Evolutionary conservation across 1,140 invertebrate genomes (phyloP).

Genomic region (Saccostrea echinata): DNA sequence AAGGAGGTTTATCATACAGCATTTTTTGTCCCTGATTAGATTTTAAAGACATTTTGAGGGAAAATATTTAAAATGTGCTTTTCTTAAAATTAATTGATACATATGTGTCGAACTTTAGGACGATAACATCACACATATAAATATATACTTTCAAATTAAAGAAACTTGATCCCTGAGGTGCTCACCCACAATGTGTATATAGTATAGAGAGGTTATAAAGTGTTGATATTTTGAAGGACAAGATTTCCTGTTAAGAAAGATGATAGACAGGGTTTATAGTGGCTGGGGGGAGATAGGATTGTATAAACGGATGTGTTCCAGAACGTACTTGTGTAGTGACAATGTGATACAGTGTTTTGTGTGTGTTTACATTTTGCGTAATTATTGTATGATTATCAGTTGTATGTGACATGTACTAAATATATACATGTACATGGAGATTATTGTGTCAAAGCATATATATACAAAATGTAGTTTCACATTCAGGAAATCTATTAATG

Average conservation of each 20-base stretch:
- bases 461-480: not conserved
- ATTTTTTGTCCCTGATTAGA: no score
- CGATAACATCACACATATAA: no score
- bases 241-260: constrained; percentile 6
- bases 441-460: not conserved
- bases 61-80: no score
- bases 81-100: no score
- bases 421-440: not conserved
- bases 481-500: not conserved
- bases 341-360: not conserved
- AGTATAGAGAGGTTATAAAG: not conserved
- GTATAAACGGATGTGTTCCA: not conserved
- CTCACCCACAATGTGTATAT: not conserved
- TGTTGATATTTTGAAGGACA: constrained; percentile 1
- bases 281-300: not conserved
- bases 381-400: not conserved
- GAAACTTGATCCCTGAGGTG: not conserved
- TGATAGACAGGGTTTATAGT: not conserved
- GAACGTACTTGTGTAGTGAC: not conserved
- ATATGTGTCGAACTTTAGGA: no score
- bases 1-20: no score
- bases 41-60: no score
- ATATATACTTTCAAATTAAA: no score
- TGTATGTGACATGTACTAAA: not conserved
- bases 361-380: constrained; percentile 1